Evolutionary conservation across 1,140 invertebrate species (phyloP).

Genomic region (Trichoplusia ni): DNA sequence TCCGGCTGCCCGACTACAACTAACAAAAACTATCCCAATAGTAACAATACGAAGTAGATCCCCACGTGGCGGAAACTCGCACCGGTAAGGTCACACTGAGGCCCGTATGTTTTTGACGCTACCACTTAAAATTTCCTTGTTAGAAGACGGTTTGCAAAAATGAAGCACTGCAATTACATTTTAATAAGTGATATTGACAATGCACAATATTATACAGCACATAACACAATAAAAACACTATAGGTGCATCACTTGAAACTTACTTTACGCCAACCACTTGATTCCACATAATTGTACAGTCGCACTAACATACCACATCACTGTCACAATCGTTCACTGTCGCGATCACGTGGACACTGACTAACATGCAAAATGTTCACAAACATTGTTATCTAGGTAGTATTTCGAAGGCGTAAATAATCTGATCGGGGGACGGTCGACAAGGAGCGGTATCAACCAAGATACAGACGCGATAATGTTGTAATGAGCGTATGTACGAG

Average conservation of each 20-base stretch:
- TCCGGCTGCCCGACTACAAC: background rate
- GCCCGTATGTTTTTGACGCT: too few species aligned
- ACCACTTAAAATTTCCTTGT: too few species aligned
- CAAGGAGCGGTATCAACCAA: slow-evolving; percentile 38
- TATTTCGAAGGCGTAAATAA: slow-evolving; percentile 50
- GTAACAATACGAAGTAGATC: background rate
- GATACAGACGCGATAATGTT: slow-evolving; percentile 53
- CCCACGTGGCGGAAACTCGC: background rate
- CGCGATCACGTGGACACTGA: slow-evolving; percentile 38
- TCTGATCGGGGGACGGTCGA: slow-evolving; percentile 34
- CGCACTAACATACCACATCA: slow-evolving; percentile 45
- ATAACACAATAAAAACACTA: background rate
- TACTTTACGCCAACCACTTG: slow-evolving; percentile 67
- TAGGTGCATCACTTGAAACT: slow-evolving; percentile 40
- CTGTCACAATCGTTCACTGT: slow-evolving; percentile 41
- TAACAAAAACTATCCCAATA: slow-evolving; percentile 14
- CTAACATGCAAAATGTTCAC: slow-evolving; percentile 50
- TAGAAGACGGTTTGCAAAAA: too few species aligned
- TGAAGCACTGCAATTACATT: too few species aligned
- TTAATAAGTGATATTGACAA: too few species aligned
- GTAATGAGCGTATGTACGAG: slow-evolving; percentile 36
- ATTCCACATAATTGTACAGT: slow-evolving; percentile 63
- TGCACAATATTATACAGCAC: too few species aligned
- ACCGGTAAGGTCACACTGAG: background rate
- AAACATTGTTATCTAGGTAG: slow-evolving; percentile 59